Conservation (phyloP, 2,797 vertebrate species). For the Rhabdophis nuchalis region DNA sequence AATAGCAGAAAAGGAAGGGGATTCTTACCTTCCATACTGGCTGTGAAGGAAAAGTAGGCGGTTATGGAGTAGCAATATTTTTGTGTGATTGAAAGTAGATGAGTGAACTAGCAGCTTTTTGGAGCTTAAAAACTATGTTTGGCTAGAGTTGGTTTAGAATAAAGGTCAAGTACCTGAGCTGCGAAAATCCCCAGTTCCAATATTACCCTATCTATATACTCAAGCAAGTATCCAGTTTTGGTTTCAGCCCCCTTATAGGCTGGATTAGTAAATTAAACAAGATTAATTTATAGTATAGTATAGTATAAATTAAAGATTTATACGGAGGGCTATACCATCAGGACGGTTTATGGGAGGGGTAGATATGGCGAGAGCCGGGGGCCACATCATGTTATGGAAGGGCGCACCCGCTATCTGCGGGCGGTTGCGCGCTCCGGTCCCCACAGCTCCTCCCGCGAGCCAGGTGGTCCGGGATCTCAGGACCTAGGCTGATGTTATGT, state of each 20-base stretch:
- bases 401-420: no score
- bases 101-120: neutral
- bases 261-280: neutral
- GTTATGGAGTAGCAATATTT: neutral
- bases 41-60: neutral
- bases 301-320: no score
- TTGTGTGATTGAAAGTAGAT: neutral
- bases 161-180: neutral
- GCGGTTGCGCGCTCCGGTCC: no score
- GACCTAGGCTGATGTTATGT: no score
- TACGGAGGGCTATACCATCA: no score
- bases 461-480: no score
- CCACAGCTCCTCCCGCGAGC: no score
- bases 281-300: no score
- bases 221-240: neutral
- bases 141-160: neutral
- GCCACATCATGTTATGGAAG: no score
- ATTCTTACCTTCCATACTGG: neutral
- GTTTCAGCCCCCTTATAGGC: neutral
- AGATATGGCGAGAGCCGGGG: no score
- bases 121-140: neutral
- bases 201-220: neutral
- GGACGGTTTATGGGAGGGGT: no score
- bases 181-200: neutral
- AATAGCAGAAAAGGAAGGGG: neutral